Base-by-base conservation (phyloP, 2,888 invertebrate species). In the Napeogenes sylphis region DNA sequence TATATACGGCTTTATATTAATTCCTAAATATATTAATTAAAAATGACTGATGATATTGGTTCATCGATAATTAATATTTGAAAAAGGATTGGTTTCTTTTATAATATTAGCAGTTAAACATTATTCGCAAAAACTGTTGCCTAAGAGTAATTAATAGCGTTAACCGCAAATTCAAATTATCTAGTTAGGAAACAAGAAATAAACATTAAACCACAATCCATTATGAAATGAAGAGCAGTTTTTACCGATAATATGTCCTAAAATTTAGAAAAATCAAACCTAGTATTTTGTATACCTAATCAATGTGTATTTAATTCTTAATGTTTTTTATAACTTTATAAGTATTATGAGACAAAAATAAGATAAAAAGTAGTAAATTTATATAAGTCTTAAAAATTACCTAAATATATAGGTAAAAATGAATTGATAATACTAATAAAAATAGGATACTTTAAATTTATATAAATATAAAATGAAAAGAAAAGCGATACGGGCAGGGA, bases 121-220 rank as follows among this genome's bases (percentile, higher is more conserved):
- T 59, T 65, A 54, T 58, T 55, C 55, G 45, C 57, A 67, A 67
- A 67, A 65, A 65, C 65, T 62, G 65, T 63, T 67, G 60, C 65
- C 67, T 56, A 63, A 65, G 65, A 63, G 65, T 67, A 59, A 67
- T 67, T 67, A 67, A 67, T 65, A 67, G 65, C 61, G 59, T 67
- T 62, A 60, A 59, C 67, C 67, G 53, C 67, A 63, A 63, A 65
- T 67, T 67, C 65, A 61, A 67, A 67, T 67, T 65, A 65, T 65
- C 67, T 65, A 67, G 62, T 67, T 67, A 65, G 65, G 67, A 67
- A 67, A 63, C 67, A 55, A 60, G 65, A 51, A 63, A 67, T 65
- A 65, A 67, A 67, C 67, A 65, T 67, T 65, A 67, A 63, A 63
- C 67, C 67, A 55, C 62, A 65, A 55, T 67, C 65, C 61, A 58